Evolutionary conservation across 2,888 invertebrate species (phyloP).

Genomic region (Cyrtodaria siliqua): DNA sequence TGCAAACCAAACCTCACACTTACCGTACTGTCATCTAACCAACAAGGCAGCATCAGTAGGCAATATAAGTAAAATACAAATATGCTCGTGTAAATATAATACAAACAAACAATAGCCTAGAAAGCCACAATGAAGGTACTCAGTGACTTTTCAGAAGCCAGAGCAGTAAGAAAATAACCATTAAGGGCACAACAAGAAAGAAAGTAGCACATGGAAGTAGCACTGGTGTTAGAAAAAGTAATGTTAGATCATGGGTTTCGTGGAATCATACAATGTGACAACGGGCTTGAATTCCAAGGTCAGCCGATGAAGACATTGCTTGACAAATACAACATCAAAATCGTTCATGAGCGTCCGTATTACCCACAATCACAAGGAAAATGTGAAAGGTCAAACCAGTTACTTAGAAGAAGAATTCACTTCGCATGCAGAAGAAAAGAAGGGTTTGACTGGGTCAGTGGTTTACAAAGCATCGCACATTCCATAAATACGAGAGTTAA

Average conservation of each 20-base stretch:
- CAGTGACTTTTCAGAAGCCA: no score
- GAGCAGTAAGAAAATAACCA: no score
- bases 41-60: no score
- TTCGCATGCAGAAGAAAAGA: conserved; percentile 12
- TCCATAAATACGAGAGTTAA: conserved; percentile 19
- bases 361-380: conserved; percentile 31
- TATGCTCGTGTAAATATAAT: no score
- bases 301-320: conserved; percentile 3
- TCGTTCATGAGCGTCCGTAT: conserved; percentile 23
- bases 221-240: conserved; percentile 11
- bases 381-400: no score
- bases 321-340: conserved; percentile 15
- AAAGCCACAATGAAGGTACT: no score
- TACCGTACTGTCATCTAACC: no score
- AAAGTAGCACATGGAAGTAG: conserved; percentile 14
- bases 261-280: conserved; percentile 28
- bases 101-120: no score
- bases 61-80: no score
- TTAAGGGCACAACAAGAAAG: no score
- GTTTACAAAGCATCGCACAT: conserved; percentile 8
- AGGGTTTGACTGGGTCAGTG: conserved; percentile 25
- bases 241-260: conserved; percentile 28
- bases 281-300: conserved; percentile 31
- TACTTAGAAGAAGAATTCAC: conserved; percentile 13
- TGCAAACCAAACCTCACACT: no score